Evolutionary conservation across 2,797 vertebrate genomes (phyloP), one percentile per base, ranked within the genome.

Genomic region (Florisuga fusca): DNA sequence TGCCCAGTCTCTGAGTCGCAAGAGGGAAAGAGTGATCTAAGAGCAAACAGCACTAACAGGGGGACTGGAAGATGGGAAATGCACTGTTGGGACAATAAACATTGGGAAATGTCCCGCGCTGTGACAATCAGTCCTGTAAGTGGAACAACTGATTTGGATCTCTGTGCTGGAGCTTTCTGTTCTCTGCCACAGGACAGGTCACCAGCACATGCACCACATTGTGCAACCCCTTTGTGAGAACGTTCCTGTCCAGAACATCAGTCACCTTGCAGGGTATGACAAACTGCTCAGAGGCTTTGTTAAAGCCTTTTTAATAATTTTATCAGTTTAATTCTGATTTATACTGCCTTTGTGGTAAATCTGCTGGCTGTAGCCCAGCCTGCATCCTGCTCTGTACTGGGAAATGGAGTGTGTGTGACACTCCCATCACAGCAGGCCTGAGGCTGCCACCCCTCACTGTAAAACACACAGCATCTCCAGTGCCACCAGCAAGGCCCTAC

Each of bases 231-330:
- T 29, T 43, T 1, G 5, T 1, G 5, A 41, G 53, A 67, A 36
- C 4, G 2, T 67, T 67, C 55, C 29, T 2, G 0, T 41, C 59
- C 43, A 33, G 72, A 46, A 36, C 53, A 14, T 20, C 85, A 41
- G 10, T 53, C 86, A 53, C 74, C 11, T 46, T 43, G 72, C 66
- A 90, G 71, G 55, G 83, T 74, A 62, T 71, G 89, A 92, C 93
- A 79, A 74, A 64, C 21, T 59, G 67, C 84, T 77, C 6, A 14
- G 59, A 92, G 71, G 76, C 64, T 88, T 71, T 77, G 31, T 26
- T 87, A 69, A 93, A 87, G 93, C 53, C 73, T 84, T 78, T 90
- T 58, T 55, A 89, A 89, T 91, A 22, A 50, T 85, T 93, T 80
- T 75, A 95, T 88, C 73, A 3, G 31, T 31, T 71, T 72, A 59